Base-by-base conservation (phyloP, 2,888 invertebrate genomes). In the Parapristionchus giblindavisi region DNA sequence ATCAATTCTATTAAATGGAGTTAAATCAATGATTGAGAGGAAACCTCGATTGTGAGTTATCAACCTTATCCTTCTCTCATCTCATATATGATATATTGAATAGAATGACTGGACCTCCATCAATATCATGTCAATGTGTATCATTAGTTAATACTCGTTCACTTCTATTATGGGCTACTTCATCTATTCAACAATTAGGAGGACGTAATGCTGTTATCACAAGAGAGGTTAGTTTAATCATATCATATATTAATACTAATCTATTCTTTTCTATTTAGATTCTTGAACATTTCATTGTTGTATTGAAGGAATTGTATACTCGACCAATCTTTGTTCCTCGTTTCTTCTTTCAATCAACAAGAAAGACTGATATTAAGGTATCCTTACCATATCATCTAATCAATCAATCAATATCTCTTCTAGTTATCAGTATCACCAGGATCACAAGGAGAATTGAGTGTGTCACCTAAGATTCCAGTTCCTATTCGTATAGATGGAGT, bases 401-500 rank as follows among this genome's bases (percentile, higher is more conserved):
- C 43, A 14, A 8, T 60, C 32, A 29, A 5, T 27, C 34, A 60
- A 34, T 60, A 14, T 54, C 68, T 52, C 52, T 48, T 43, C 60
- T 58, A 78, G 77, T 74, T 80, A 29, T 76, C 80, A 5, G 77
- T 76, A 43, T 77, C 78, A 17, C 80, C 80, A 27, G 68, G 75
- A 54, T 40, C 66, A 0, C 76, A 76, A 8, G 66, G 66, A 17
- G 68, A 75, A 58, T 24, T 75, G 43, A 36, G 36, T 1, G 60
- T 43, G 1, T 36, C 56, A 11, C 40, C 38, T n/a, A n/a, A 75
- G 14, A 71, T 78, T 14, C 77, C 80, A 0, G 52, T 77, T 40
- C 80, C 80, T 6, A 58, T 80, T 61, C 73, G 79, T 32, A 75
- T 80, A 1, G 80, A 80, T 71, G 80, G 80, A 24, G 76, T 77